A percentile compares a stretch with the other conserved stretches of the same genome.
Evolutionary conservation across 2,113 vertebrate genomes (phyloP).

Genomic region (Phalacrocorax pelagicus): DNA sequence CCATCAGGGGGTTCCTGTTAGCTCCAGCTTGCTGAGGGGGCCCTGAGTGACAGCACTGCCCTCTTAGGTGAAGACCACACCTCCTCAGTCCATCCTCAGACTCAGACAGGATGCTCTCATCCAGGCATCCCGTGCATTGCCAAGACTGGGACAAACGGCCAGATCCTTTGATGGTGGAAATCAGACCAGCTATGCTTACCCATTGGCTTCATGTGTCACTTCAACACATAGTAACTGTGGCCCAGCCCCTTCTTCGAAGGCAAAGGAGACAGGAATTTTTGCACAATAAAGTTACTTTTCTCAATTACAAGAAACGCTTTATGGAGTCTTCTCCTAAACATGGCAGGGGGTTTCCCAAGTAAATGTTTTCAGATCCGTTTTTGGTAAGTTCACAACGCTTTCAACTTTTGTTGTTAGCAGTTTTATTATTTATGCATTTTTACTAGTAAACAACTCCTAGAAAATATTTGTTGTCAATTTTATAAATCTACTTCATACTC

Average conservation of each 20-base stretch:
- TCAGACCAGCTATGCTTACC: neutral
- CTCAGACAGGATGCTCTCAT: neutral
- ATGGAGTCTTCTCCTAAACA: neutral
- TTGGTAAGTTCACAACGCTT: neutral
- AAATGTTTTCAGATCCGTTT: neutral
- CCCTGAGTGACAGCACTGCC: neutral
- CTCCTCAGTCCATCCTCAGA: neutral
- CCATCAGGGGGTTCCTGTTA: fast-evolving
- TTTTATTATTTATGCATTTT: neutral
- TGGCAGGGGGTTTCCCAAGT: fast-evolving
- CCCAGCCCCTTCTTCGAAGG: neutral
- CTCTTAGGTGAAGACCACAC: neutral
- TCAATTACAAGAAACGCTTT: neutral
- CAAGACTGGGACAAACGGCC: neutral
- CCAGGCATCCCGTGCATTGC: fast-evolving
- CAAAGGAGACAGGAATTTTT: neutral
- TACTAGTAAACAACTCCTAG: neutral
- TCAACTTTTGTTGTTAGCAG: neutral
- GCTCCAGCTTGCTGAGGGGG: neutral
- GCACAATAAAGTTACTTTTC: neutral
- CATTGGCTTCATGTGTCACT: fast-evolving
- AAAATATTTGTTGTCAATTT: neutral
- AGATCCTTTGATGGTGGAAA: neutral
- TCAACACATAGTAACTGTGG: neutral
- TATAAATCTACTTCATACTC: neutral